A percentile compares a stretch with the other conserved stretches of the same genome.
phyloP scores from a whole-genome alignment of 2,888 invertebrate genomes.

The Nymphalis urticae region DNA sequence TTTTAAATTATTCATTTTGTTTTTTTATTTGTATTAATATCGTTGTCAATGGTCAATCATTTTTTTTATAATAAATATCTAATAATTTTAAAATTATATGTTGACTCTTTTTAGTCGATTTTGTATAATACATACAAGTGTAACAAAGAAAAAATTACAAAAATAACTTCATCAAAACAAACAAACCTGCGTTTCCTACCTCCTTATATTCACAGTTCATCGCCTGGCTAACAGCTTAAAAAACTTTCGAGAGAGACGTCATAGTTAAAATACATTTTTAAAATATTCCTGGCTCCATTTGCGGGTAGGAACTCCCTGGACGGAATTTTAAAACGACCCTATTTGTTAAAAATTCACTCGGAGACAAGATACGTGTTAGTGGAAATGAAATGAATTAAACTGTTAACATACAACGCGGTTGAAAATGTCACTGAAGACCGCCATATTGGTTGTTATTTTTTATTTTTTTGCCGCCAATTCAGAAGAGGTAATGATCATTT shows the following conservation, averaged over 20 bases:
- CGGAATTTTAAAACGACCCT: conserved; percentile 43
- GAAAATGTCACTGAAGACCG: conserved; percentile 50
- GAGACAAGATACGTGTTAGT: conserved; percentile 45
- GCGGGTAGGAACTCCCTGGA: conserved; percentile 49
- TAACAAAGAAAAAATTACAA: background rate
- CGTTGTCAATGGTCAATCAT: no score
- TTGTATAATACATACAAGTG: no score
- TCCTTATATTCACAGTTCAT: background rate
- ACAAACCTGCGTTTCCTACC: background rate
- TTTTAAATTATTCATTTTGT: no score
- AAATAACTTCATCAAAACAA: background rate
- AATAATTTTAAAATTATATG: no score
- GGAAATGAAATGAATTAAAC: conserved; percentile 61
- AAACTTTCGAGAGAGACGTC: conserved; percentile 30
- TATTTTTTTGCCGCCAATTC: conserved; percentile 29
- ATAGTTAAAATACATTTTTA: conserved; percentile 42
- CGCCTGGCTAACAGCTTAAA: conserved; percentile 14
- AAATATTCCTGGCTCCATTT: conserved; percentile 43
- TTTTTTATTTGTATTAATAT: no score
- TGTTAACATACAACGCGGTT: conserved; percentile 58
- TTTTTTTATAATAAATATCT: no score
- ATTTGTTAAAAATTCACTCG: conserved; percentile 43
- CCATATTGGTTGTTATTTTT: conserved; percentile 46
- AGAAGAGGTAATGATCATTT: conserved; percentile 50
- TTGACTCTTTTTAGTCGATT: no score